Base-by-base conservation (phyloP, 2,888 invertebrate genomes). In the Himalopsyche tibetana region DNA sequence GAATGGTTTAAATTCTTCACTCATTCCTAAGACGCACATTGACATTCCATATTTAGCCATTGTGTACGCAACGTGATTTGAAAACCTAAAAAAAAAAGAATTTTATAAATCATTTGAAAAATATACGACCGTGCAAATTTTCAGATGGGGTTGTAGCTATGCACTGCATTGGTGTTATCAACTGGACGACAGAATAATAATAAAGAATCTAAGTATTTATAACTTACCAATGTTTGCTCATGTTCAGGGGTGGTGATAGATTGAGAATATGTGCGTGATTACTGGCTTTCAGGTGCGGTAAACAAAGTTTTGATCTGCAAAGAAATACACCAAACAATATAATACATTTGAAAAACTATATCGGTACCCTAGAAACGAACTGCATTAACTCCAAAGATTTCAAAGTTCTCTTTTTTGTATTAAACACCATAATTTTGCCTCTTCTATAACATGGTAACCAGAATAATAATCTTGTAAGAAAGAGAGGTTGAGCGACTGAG, bases 21-120 rank as follows among this genome's bases (percentile, higher is more conserved):
- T 95, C 98, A 99, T 98, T 19, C 99, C 99, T 17, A 99, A 93
- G 2, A 97, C 98, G 91, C 99, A 99, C 98, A 99, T 97, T 0
- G 98, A 98, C 99, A 99, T 99, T 38, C 99, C 99, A 91, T 98
- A 99, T 91, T 99, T 99, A 4, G 99, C 98, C 96, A 99, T 99
- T 0, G 99, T 99, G 92, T 99, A 99, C 0, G 99, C 99, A 81
- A 98, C 97, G 92, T 99, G 97, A 89, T 96, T 94, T 83, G 95
- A 95, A 91, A 99, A 98, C 93, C 93, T 93, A 88, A 0, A 89
- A 55, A 15, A 12, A 74, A 15, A 74, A 12, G 0, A 74, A 38
- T 38, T 19, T 63, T 63, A n/a, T 19, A 63, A 19, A 63, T n/a
- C 3, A 63, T 28, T 17, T 56, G 3, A 56, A 19, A n/a, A 3